Conservation (phyloP, 2,113 vertebrate genomes). For the Parus major region DNA sequence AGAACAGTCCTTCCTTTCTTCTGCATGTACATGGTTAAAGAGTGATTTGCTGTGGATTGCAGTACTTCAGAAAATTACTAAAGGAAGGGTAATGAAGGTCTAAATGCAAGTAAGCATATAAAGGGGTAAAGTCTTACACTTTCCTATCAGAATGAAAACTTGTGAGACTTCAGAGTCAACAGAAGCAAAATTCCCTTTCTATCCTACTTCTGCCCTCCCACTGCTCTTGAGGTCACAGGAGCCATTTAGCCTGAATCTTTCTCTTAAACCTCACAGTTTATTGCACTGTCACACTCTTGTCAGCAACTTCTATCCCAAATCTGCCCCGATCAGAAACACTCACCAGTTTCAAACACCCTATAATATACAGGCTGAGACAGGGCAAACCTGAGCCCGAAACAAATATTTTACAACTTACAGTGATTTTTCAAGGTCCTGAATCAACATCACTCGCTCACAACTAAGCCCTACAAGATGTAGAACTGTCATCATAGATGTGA, state of each 20-base stretch:
- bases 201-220: not conserved
- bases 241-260: not conserved
- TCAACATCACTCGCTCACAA: not conserved
- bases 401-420: not conserved
- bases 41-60: not conserved
- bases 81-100: not conserved
- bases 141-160: not conserved
- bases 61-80: not conserved
- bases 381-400: not conserved
- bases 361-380: not conserved
- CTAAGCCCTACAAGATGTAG: not conserved
- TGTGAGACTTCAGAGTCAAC: not conserved
- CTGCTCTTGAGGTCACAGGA: not conserved
- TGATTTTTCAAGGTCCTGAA: not conserved
- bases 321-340: not conserved
- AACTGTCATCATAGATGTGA: not conserved
- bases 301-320: not conserved
- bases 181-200: not conserved
- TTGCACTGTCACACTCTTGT: not conserved
- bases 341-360: not conserved
- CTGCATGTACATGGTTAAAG: not conserved
- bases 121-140: not conserved
- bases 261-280: not conserved
- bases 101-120: not conserved
- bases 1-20: not conserved